Conservation (phyloP, 2,113 vertebrate species). For the Heloderma charlesbogerti region DNA sequence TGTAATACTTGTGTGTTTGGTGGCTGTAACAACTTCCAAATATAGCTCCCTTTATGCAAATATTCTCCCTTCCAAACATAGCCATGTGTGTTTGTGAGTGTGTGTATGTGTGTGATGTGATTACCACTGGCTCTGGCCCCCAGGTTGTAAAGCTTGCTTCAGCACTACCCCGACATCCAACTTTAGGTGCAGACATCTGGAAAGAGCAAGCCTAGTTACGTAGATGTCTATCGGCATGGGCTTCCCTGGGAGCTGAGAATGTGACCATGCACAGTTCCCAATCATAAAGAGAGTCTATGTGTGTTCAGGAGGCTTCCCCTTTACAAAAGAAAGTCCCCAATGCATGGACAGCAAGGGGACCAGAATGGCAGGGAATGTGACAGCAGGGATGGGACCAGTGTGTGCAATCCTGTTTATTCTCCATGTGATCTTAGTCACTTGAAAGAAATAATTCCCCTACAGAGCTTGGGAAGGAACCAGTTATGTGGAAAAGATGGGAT, state of each 20-base stretch:
- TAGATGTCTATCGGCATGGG: too few species aligned
- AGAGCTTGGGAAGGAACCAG: neutral
- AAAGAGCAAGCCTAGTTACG: too few species aligned
- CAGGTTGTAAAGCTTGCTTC: too few species aligned
- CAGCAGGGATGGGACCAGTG: neutral
- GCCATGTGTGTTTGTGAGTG: too few species aligned
- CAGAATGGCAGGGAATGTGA: neutral
- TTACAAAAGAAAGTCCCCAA: neutral
- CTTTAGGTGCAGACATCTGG: too few species aligned
- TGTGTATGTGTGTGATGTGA: neutral
- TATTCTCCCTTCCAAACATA: too few species aligned
- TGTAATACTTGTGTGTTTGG: neutral
- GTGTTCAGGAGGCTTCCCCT: neutral
- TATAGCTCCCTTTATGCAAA: neutral
- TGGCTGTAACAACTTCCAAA: neutral
- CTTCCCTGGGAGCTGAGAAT: too few species aligned
- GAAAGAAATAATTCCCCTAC: neutral
- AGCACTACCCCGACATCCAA: too few species aligned
- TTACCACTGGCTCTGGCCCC: neutral
- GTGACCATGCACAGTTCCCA: neutral
- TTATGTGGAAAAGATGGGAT: neutral
- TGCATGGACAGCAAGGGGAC: neutral
- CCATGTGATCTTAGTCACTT: neutral
- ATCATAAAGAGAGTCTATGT: too few species aligned
- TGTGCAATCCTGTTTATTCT: neutral